These are phyloP conservation scores for Caenorhabditis japonica DNA, from an alignment of 2,888 invertebrate species.

Conservation along the genomic window DNA sequence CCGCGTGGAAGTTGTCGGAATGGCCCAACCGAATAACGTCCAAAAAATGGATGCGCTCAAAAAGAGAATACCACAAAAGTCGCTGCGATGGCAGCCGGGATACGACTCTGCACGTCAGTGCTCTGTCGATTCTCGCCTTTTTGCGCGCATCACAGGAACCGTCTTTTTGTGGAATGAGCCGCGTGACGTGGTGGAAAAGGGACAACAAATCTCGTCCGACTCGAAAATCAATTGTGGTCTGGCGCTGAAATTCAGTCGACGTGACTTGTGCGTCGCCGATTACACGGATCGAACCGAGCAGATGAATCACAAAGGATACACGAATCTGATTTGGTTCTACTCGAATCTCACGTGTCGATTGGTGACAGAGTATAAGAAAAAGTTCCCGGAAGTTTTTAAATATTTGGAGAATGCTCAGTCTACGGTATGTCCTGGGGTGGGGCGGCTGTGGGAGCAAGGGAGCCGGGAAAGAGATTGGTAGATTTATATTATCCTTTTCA, in stretches of 20 bases:
- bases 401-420: slow-evolving; percentile 79
- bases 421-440: too few species aligned
- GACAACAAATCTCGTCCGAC: slow-evolving; percentile 70
- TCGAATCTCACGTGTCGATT: slow-evolving; percentile 77
- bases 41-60: slow-evolving; percentile 19
- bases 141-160: slow-evolving; percentile 90
- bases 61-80: slow-evolving; percentile 43
- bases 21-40: slow-evolving; percentile 10
- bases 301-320: slow-evolving; percentile 40
- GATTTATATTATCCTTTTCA: too few species aligned
- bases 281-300: slow-evolving; percentile 83
- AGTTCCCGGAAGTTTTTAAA: slow-evolving; percentile 86
- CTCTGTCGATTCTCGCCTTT: slow-evolving; percentile 81
- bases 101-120: slow-evolving; percentile 79
- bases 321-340: slow-evolving; percentile 54
- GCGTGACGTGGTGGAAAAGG: slow-evolving; percentile 60
- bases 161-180: slow-evolving; percentile 81
- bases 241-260: slow-evolving; percentile 90
- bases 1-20: slow-evolving; percentile 50
- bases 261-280: slow-evolving; percentile 82
- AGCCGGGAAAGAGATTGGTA: too few species aligned
- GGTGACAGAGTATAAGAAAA: slow-evolving; percentile 83
- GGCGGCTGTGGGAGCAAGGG: too few species aligned
- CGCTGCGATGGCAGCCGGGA: slow-evolving; percentile 52
- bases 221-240: slow-evolving; percentile 86